Evolutionary conservation across 2,888 invertebrate species (phyloP).

Genomic region (Pseudococcus viburni): DNA sequence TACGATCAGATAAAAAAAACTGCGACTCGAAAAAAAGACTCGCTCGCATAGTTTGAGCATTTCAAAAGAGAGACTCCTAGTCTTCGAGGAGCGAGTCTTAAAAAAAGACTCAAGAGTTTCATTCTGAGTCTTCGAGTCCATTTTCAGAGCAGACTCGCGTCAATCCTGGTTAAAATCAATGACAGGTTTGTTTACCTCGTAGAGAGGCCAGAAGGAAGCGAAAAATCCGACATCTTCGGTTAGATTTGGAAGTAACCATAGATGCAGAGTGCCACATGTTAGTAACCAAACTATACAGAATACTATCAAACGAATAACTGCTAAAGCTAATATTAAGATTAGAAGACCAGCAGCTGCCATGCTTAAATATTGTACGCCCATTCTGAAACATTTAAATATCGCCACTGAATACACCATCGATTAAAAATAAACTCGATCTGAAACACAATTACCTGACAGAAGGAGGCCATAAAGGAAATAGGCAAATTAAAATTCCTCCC

Average conservation of each 20-base stretch:
- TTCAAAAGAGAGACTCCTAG: too few species aligned
- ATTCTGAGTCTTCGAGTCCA: too few species aligned
- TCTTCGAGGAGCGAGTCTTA: too few species aligned
- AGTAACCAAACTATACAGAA: slow-evolving; percentile 92
- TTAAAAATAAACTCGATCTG: background rate
- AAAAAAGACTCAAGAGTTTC: too few species aligned
- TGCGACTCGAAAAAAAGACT: too few species aligned
- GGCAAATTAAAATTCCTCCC: slow-evolving; percentile 94
- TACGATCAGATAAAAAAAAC: too few species aligned
- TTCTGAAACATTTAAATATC: slow-evolving; percentile 73
- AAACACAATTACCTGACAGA: slow-evolving; percentile 79
- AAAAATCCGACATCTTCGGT: slow-evolving; percentile 99
- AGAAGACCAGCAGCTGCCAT: slow-evolving; percentile 95
- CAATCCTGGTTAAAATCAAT: slow-evolving; percentile 62
- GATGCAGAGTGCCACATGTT: slow-evolving; percentile 90
- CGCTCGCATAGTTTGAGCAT: too few species aligned
- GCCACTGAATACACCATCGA: background rate
- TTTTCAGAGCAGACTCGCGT: too few species aligned
- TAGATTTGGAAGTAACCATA: slow-evolving; percentile 99
- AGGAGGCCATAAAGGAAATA: slow-evolving; percentile 99
- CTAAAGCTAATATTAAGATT: slow-evolving; percentile 91
- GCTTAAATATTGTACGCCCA: slow-evolving; percentile 97
- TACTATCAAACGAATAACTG: slow-evolving; percentile 89
- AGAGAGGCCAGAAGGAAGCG: slow-evolving; percentile 98
- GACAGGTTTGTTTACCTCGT: slow-evolving; percentile 77